Evolutionary conservation across 2,113 vertebrate genomes (phyloP).

Genomic region (Rhynchomys soricoides): DNA sequence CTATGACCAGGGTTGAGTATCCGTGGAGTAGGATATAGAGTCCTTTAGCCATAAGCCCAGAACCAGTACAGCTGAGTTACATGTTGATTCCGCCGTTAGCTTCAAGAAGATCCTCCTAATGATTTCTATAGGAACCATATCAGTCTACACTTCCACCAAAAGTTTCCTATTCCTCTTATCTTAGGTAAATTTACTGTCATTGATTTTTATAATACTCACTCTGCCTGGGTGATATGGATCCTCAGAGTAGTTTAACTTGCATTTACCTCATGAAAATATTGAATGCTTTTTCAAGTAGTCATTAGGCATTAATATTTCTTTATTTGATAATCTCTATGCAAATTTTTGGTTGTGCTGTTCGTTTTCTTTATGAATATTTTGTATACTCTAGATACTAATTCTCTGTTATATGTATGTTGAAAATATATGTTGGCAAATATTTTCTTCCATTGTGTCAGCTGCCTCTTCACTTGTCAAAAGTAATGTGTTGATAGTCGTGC

Average conservation of each 20-base stretch:
- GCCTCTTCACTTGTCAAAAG: not conserved
- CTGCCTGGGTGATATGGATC: too few species aligned
- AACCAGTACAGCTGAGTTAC: too few species aligned
- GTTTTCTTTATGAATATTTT: not conserved
- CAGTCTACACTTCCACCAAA: not conserved
- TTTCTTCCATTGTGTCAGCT: not conserved
- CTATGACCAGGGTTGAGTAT: too few species aligned
- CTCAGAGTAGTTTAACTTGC: not conserved
- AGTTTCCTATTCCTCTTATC: not conserved
- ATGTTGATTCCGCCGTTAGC: not conserved
- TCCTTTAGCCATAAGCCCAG: not conserved
- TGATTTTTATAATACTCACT: not conserved
- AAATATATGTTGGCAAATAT: not conserved
- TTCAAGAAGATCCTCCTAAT: not conserved
- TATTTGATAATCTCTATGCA: not conserved
- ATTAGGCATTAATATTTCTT: not conserved
- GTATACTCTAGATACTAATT: not conserved
- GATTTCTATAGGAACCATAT: not conserved
- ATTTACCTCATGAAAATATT: not conserved
- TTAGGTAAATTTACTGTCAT: not conserved
- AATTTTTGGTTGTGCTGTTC: not conserved
- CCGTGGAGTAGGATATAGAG: not conserved
- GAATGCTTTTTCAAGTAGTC: not conserved
- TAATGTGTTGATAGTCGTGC: not conserved
- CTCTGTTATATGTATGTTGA: too few species aligned